phyloP scores from a whole-genome alignment of 2,888 invertebrate genomes.

The Drosophila kuntzei region DNA sequence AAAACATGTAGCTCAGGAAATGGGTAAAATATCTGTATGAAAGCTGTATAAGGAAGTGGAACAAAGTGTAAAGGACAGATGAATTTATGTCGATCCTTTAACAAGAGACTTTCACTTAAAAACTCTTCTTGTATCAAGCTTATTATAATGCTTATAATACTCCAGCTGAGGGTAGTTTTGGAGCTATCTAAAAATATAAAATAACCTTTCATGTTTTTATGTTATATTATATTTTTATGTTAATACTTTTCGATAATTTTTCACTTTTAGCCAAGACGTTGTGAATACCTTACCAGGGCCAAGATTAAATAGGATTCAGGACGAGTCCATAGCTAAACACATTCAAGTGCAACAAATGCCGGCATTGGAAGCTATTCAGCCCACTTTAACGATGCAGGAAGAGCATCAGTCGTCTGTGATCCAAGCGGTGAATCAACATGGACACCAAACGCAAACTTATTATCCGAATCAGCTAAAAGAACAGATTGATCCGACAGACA shows the following conservation, averaged over 20 bases:
- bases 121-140: neutral
- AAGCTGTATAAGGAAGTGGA: no score
- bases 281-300: conserved; percentile 5
- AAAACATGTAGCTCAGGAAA: neutral
- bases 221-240: no score
- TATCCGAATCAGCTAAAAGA: conserved; percentile 44
- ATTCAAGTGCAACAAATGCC: conserved; percentile 21
- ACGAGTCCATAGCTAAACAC: conserved; percentile 13
- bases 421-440: conserved; percentile 50
- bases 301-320: conserved; percentile 10
- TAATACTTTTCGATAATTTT: neutral
- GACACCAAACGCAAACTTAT: conserved; percentile 45
- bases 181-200: no score
- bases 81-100: neutral
- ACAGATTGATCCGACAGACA: conserved; percentile 14
- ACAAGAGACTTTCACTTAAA: neutral
- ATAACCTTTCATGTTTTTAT: no score
- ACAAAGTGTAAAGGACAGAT: neutral
- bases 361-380: conserved; percentile 26
- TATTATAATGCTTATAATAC: neutral
- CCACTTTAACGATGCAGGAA: conserved; percentile 56
- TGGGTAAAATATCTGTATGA: no score
- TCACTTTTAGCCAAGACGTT: conserved; percentile 22
- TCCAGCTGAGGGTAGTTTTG: no score
- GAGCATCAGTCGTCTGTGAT: conserved; percentile 38